Base-by-base conservation (phyloP, 2,113 vertebrate genomes). In the Lethenteron reissneri region DNA sequence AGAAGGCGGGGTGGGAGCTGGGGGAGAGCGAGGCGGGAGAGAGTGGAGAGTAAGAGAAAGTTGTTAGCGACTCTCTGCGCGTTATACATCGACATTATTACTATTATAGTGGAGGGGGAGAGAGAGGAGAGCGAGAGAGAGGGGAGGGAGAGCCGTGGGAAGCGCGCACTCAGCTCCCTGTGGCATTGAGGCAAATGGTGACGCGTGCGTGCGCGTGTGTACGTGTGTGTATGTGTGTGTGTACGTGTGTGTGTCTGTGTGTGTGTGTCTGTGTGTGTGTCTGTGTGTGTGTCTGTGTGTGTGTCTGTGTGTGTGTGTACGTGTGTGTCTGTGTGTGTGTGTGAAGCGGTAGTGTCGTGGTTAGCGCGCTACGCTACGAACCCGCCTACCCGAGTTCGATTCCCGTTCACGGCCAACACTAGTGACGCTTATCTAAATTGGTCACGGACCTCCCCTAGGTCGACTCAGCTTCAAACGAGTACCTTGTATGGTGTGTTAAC, bases 291-390 rank as follows among this genome's bases (percentile, higher is more conserved):
- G 60, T n/a, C n/a, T 62, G 60, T 62, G 3, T 64, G 60, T 64
- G 60, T 64, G 60, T 62, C 13, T 62, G 60, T 62, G 60, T 62
- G 60, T 62, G 60, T 62, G 60, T 62, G 60, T 62, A n/a, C n/a
- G 60, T 64, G 60, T 64, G 60, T 62, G 60, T 62, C 2, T 2
- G 60, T 64, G 60, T 6, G 60, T 64, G 3, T 64, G 60, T 64
- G 3, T 1, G 60, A 5, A 14, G 17, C 60, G 6, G 25, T 41
- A 41, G 25, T 41, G 25, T 41, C 3, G 25, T 3, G 25, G 25
- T 41, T 41, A 41, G 25, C 25, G 25, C 25, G 25, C 25, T 41
- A 3, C 21, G 21, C 21, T 21, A 41, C 25, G 25, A 41, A 41
- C 25, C 25, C 25, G 25, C 3, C 25, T 3, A 4, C 3, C 4